Base-by-base conservation (phyloP, 2,113 vertebrate species). In the Erythrocebus patas region DNA sequence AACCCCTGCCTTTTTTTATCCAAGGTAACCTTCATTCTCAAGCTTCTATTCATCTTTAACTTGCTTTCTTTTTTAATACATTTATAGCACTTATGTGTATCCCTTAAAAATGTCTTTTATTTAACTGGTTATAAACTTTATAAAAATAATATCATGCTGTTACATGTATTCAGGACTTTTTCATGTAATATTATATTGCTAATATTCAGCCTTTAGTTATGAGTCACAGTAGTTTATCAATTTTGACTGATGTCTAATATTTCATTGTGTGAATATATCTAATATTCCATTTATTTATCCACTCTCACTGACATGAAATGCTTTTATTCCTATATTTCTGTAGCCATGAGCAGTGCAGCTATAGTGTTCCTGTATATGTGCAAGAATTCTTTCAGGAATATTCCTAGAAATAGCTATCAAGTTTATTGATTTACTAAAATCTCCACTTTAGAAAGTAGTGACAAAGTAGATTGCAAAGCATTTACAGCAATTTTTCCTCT, bases 331-430 rank as follows among this genome's bases (percentile, higher is more conserved):
- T 38, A 32, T 27, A 83, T 55, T 66, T 91, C 25, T 50, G 17
- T 52, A 35, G 2, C 3, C 66, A 43, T 32, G 9, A 66, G 25
- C 1, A 45, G 5, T 50, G 9, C 9, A 38, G 76, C 22, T 61
- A 20, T 6, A 22, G 23, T 0, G 0, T n/a, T 6, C 9, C 52
- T 55, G 1, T 18, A 64, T 48, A 45, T 70, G 25, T 68, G 4
- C 55, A 68, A 81, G 27, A 52, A 80, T 68, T 45, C 72, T 89
- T 79, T 48, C 40, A 64, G 66, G 72, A 57, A 9, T 68, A 85
- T 57, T 45, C 38, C 30, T n/a, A 45, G 38, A 89, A 92, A 78
- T 66, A 78, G 79, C n/a, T 80, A 13, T 7, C 9, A 13, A 5
- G 22, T 35, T 32, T 73, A 30, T 32, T 48, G 38, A 10, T 45